Conservation (phyloP, 1,140 invertebrate species). For the Drosophila rufa region DNA sequence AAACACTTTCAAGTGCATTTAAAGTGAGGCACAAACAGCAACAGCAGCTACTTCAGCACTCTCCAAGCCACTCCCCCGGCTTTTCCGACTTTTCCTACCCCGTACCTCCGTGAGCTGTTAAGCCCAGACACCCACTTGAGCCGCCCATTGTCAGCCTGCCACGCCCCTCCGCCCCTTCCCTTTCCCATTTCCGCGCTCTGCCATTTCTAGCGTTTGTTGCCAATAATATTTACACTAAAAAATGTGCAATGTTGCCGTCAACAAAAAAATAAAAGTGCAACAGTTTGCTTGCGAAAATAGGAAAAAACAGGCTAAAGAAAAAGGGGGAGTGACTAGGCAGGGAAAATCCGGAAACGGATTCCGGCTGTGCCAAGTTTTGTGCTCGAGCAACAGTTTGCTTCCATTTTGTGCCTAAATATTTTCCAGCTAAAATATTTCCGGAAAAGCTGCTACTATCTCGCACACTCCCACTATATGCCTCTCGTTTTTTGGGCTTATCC, state of each 20-base stretch:
- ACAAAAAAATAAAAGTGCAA: constrained; percentile 59
- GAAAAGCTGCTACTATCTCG: constrained; percentile 43
- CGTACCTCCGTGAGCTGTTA: constrained; percentile 48
- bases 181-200: constrained; percentile 22
- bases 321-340: constrained; percentile 3
- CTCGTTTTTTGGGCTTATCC: constrained; percentile 13
- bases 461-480: background rate
- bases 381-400: constrained; percentile 68
- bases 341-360: constrained; percentile 46
- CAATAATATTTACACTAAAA: constrained; percentile 78
- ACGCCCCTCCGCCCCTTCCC: background rate
- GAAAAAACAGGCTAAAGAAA: constrained; percentile 5
- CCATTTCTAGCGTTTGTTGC: constrained; percentile 50
- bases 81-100: constrained; percentile 20
- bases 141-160: constrained; percentile 65
- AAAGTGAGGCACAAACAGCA: constrained; percentile 76
- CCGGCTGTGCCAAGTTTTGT: constrained; percentile 67
- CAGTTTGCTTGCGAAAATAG: constrained; percentile 44
- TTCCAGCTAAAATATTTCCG: constrained; percentile 78
- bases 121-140: constrained; percentile 75
- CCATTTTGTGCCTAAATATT: constrained; percentile 74
- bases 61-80: constrained; percentile 21
- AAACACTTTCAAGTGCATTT: constrained; percentile 81
- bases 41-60: constrained; percentile 68
- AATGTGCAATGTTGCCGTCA: constrained; percentile 62